Evolutionary conservation across 1,140 invertebrate species (phyloP).

Genomic region (Ostrea edulis): DNA sequence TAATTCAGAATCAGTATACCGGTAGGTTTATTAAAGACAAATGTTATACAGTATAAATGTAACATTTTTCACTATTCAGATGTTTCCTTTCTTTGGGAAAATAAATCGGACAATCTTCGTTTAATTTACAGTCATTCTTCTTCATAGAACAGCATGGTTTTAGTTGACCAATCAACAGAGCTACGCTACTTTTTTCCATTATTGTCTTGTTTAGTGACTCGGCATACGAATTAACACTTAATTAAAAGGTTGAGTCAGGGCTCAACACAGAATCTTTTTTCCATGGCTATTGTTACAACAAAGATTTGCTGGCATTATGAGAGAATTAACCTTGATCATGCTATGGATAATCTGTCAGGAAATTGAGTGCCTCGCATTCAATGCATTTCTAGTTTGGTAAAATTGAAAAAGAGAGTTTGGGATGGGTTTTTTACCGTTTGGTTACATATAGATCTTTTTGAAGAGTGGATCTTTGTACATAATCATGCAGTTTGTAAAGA

Average conservation of each 20-base stretch:
- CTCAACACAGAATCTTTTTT: slow-evolving; percentile 27
- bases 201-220: slow-evolving; percentile 16
- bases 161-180: background rate
- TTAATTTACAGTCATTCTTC: slow-evolving; percentile 11
- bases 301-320: slow-evolving; percentile 42
- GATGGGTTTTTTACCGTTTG: background rate
- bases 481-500: too few relatives aligned
- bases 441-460: too few relatives aligned
- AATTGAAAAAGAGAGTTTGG: background rate
- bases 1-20: too few relatives aligned
- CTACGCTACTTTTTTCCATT: background rate
- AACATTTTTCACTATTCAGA: background rate
- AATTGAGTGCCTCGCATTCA: slow-evolving; percentile 40
- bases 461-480: too few relatives aligned
- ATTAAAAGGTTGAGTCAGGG: slow-evolving; percentile 29
- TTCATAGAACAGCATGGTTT: background rate
- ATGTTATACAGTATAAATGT: background rate
- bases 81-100: background rate
- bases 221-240: slow-evolving; percentile 41
- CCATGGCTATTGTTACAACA: background rate
- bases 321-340: slow-evolving; percentile 48
- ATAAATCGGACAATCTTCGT: background rate
- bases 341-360: slow-evolving; percentile 45
- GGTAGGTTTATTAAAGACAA: too few relatives aligned
- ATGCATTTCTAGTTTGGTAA: slow-evolving; percentile 6